Base-by-base conservation (phyloP, 2,113 vertebrate species). In the Chaetodon auriga region DNA sequence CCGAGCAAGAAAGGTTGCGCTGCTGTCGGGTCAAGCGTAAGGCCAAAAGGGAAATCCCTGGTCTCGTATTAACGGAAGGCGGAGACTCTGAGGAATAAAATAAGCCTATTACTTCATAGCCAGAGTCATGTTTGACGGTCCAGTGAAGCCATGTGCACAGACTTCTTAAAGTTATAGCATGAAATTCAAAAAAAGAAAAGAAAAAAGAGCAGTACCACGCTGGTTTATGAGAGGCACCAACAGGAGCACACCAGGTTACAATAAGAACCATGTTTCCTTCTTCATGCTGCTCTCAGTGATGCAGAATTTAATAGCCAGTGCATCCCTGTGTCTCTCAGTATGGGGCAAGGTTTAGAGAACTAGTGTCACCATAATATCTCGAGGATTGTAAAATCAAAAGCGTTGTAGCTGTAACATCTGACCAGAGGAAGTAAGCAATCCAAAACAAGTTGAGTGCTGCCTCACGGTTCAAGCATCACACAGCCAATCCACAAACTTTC, bases 31-130 rank as follows among this genome's bases (percentile, higher is more conserved):
- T 92, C 88, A 88, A 88, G 85, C 12, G 3, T 11, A n/a, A 65
- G 70, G 71, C 64, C 65, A 66, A 70, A 65, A 55, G 66, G 86
- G 83, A 93, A 93, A 91, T 88, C 76, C 83, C 81, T 61, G 18
- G 62, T 75, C 77, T 81, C 54, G 2, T 64, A 83, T 88, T 75
- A 84, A 81, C 80, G 71, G 53, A 45, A 46, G 55, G 73, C 72
- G 80, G 76, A 74, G 54, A 63, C 83, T 80, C 82, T n/a, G 75
- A 78, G 66, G 64, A 87, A 84, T 75, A 77, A 74, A 77, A 83
- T 53, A 55, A 86, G 38, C 79, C 58, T 62, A 78, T 90, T 81
- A 82, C 75, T 86, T 75, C 69, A 68, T 83, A 82, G 55, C 55
- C 21, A 49, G 35, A n/a, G 68, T 62, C 46, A n/a, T 71, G 77